A percentile compares a stretch with the other conserved stretches of the same genome.
Evolutionary conservation across 2,113 vertebrate species (phyloP).

Genomic region (Plecotus auritus): DNA sequence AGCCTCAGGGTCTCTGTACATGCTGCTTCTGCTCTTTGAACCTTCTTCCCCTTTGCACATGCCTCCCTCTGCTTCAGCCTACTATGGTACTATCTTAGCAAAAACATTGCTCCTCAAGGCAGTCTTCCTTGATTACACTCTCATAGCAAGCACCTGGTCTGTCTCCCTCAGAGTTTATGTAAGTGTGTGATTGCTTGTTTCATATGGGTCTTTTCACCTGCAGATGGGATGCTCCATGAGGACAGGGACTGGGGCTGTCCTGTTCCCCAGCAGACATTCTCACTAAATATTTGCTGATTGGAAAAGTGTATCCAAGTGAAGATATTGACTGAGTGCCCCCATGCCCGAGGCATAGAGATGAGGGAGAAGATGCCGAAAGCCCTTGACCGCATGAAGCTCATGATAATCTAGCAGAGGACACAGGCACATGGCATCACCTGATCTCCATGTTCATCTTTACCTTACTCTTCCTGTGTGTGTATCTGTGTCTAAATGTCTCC

Average conservation of each 20-base stretch:
- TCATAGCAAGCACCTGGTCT: not conserved
- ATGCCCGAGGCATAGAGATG: not conserved
- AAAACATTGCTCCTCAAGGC: not conserved
- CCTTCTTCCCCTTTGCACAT: not conserved
- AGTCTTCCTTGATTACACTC: not conserved
- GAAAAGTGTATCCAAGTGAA: not conserved
- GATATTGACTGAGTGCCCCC: not conserved
- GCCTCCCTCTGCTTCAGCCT: not conserved
- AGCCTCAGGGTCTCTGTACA: not conserved
- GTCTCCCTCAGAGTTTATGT: not conserved
- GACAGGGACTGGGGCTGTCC: not conserved
- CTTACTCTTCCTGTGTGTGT: not conserved
- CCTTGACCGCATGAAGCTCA: not conserved
- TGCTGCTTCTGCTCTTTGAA: not conserved
- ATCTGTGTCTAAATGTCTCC: not conserved
- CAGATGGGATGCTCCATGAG: not conserved
- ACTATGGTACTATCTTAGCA: not conserved
- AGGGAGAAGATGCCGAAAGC: not conserved
- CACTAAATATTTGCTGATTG: not conserved
- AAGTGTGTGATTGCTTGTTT: not conserved
- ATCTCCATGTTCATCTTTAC: not conserved
- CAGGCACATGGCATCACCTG: not conserved
- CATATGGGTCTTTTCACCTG: not conserved
- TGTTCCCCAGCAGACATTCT: not conserved
- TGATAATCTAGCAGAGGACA: not conserved